Evolutionary conservation across 2,113 vertebrate species (phyloP).

Genomic region (Clupea harengus): DNA sequence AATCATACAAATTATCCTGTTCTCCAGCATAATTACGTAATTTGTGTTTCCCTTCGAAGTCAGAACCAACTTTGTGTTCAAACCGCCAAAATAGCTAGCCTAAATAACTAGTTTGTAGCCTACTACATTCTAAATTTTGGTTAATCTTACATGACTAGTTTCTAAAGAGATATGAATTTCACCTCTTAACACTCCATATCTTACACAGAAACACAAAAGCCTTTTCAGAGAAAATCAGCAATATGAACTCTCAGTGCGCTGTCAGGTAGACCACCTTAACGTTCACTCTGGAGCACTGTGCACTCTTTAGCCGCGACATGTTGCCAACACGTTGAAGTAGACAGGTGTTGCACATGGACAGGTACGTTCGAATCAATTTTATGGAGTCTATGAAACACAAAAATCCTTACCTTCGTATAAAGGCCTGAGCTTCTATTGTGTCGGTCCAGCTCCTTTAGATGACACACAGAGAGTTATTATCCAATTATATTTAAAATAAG

Average conservation of each 20-base stretch:
- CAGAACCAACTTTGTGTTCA: neutral
- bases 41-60: neutral
- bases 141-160: neutral
- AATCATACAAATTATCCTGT: neutral
- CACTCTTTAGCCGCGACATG: neutral
- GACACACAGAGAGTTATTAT: neutral
- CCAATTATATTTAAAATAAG: neutral
- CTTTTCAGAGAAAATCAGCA: neutral
- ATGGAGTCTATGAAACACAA: neutral
- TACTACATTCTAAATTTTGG: neutral
- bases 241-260: neutral
- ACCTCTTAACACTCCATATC: neutral
- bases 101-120: neutral
- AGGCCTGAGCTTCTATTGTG: neutral
- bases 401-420: neutral
- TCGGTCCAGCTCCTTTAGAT: neutral
- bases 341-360: constrained; percentile 8
- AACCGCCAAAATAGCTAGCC: neutral
- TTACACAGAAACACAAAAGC: neutral
- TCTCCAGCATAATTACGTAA: neutral
- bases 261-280: neutral
- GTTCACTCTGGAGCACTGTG: neutral
- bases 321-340: neutral
- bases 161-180: neutral
- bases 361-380: neutral